These are phyloP conservation scores for Uromys caudimaculatus DNA, from an alignment of 2,797 vertebrate species.

Conservation along the genomic window DNA sequence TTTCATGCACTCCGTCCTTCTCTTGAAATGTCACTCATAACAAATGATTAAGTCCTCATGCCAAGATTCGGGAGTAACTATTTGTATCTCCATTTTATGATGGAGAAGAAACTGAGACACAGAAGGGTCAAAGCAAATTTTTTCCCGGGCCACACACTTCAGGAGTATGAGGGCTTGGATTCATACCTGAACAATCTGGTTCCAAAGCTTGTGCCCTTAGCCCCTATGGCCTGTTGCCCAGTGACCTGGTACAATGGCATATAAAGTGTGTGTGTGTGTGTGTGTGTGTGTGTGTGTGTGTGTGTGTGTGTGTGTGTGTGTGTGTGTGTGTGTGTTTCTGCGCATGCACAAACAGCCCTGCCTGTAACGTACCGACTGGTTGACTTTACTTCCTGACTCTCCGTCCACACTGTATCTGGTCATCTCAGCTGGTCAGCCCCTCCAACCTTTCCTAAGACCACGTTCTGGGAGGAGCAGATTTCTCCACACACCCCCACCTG, in stretches of 20 bases:
- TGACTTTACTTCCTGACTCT: neutral
- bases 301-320: neutral
- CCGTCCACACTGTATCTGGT: fast-evolving
- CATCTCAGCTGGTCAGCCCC: fast-evolving
- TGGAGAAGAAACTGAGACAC: constrained; percentile 67
- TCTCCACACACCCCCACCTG: constrained; percentile 67
- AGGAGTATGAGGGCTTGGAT: neutral
- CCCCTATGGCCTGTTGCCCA: neutral
- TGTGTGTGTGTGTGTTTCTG: fast-evolving
- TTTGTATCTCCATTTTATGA: neutral
- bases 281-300: neutral
- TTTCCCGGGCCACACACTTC: neutral
- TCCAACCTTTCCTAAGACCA: neutral
- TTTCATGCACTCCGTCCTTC: neutral
- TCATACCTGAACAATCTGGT: neutral
- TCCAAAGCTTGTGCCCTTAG: neutral
- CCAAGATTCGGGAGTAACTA: neutral
- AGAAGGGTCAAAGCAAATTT: neutral
- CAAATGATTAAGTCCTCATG: neutral
- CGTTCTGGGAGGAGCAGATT: neutral
- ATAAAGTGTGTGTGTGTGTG: neutral
- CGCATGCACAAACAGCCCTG: neutral
- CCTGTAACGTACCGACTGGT: neutral
- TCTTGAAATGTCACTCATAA: neutral
- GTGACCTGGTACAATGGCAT: neutral